phyloP scores from a whole-genome alignment of 1,140 invertebrate genomes.

The Pseudomyrmex pallidus region DNA sequence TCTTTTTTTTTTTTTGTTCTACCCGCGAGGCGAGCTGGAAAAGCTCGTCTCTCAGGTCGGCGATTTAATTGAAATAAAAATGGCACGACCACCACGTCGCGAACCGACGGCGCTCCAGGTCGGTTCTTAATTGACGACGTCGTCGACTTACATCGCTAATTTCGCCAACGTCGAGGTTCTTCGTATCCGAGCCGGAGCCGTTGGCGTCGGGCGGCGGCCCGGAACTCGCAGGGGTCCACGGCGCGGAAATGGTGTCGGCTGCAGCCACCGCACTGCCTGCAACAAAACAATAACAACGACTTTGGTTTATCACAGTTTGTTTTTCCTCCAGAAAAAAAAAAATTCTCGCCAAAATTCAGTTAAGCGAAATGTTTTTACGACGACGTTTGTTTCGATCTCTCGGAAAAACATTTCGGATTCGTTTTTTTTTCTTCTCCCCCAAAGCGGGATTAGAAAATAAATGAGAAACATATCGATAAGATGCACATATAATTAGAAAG shows the following conservation, averaged over 20 bases:
- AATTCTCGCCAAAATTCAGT: conserved; percentile 26
- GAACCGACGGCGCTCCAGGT: not conserved
- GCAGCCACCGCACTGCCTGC: conserved; percentile 89
- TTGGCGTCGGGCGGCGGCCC: conserved; percentile 90
- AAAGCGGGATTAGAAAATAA: too few relatives aligned
- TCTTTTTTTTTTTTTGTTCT: not conserved
- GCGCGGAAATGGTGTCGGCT: conserved; percentile 94
- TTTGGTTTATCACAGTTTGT: conserved; percentile 17
- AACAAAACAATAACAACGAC: conserved; percentile 72
- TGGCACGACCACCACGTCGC: not conserved
- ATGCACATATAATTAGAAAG: not conserved
- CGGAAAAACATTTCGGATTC: too few relatives aligned
- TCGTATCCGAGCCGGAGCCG: conserved; percentile 92
- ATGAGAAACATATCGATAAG: too few relatives aligned
- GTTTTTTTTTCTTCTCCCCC: too few relatives aligned
- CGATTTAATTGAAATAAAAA: conserved; percentile 41
- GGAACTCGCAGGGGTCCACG: conserved; percentile 92
- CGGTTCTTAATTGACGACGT: conserved; percentile 23
- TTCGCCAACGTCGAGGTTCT: conserved; percentile 93
- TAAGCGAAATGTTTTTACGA: too few relatives aligned
- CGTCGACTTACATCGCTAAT: conserved; percentile 89
- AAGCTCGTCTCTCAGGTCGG: conserved; percentile 11
- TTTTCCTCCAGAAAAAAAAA: conserved; percentile 53
- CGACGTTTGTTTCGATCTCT: not conserved
- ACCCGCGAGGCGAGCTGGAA: not conserved